Evolutionary conservation across 2,888 invertebrate genomes (phyloP).

Genomic region (Tipula helvola): DNA sequence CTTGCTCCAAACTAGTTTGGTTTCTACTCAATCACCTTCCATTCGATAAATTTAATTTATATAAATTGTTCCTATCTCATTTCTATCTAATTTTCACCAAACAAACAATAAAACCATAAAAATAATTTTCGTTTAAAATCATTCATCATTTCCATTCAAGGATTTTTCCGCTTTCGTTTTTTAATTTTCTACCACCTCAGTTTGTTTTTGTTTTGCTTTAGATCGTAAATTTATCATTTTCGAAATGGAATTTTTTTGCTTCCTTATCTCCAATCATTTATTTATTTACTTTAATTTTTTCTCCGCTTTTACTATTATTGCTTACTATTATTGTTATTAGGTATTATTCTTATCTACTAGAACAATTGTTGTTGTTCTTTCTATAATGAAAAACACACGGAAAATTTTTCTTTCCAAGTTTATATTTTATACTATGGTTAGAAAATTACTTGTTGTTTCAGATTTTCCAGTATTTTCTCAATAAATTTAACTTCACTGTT

Average conservation of each 20-base stretch:
- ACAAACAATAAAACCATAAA: background rate
- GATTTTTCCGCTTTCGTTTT: background rate
- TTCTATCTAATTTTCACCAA: background rate
- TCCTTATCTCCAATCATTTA: background rate
- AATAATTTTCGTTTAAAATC: background rate
- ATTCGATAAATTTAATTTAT: background rate
- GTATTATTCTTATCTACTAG: background rate
- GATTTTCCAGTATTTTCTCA: too few species aligned
- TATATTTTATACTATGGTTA: too few species aligned
- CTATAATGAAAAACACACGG: too few species aligned
- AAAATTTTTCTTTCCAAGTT: too few species aligned
- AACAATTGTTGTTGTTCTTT: background rate
- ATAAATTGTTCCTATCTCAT: background rate
- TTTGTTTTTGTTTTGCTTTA: background rate
- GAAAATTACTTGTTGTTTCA: too few species aligned
- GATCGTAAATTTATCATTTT: background rate
- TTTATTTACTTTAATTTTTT: background rate
- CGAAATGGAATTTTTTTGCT: background rate
- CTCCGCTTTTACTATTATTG: background rate
- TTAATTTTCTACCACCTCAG: background rate
- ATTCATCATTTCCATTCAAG: background rate
- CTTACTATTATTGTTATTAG: background rate
- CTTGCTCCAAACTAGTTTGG: background rate
- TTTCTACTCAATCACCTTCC: background rate
- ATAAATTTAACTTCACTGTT: too few species aligned